Evolutionary conservation across 2,888 invertebrate species (phyloP).

Genomic region (Cheilosia impressa): DNA sequence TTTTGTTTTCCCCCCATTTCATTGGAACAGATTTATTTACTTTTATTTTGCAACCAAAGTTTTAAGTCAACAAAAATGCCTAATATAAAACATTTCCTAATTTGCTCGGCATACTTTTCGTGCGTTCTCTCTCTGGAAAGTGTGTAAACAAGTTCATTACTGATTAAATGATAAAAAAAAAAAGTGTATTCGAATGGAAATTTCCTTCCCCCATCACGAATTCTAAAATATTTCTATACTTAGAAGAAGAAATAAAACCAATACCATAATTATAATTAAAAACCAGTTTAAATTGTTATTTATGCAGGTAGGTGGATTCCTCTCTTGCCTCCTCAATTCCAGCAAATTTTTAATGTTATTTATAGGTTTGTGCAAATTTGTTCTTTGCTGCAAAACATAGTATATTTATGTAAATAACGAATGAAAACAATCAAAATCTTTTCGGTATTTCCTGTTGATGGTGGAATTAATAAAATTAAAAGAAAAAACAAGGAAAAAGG

Average conservation of each 20-base stretch:
- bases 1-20: neutral
- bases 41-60: neutral
- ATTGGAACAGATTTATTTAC: slow-evolving; percentile 5
- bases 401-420: neutral
- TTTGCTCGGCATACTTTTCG: neutral
- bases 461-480: slow-evolving; percentile 21
- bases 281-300: slow-evolving; percentile 43
- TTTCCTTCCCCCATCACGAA: slow-evolving; percentile 46
- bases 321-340: neutral
- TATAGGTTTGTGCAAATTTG: slow-evolving; percentile 36
- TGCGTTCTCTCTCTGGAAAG: neutral
- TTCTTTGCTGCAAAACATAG: slow-evolving; percentile 17
- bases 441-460: slow-evolving; percentile 69
- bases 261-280: slow-evolving; percentile 7
- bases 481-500: slow-evolving; percentile 22
- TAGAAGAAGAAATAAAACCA: slow-evolving; percentile 3
- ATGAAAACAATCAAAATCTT: slow-evolving; percentile 42
- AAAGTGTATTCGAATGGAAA: slow-evolving; percentile 58
- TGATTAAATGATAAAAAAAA: slow-evolving; percentile 71
- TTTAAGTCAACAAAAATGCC: neutral
- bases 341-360: slow-evolving; percentile 18
- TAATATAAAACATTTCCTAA: slow-evolving; percentile 4
- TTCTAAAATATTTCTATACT: slow-evolving; percentile 6
- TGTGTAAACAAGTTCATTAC: slow-evolving; percentile 54
- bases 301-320: slow-evolving; percentile 4